Evolutionary conservation across 2,888 invertebrate species (phyloP).

Genomic region (Drymonia ruficornis): DNA sequence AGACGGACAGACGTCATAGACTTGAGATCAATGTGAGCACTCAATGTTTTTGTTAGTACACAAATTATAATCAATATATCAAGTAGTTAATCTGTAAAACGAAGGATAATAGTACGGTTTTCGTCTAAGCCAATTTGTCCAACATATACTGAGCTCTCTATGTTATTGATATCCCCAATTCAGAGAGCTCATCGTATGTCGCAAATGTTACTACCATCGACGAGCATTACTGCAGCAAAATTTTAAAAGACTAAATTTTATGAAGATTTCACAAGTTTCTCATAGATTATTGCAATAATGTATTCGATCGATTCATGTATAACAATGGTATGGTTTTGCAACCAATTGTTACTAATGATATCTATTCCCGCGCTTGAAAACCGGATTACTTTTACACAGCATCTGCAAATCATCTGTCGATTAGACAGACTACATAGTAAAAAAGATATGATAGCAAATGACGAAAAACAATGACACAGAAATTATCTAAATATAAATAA

Average conservation of each 20-base stretch:
- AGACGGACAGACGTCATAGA: slow-evolving; percentile 27
- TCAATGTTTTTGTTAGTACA: slow-evolving; percentile 31
- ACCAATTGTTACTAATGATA: slow-evolving; percentile 23
- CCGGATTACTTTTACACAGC: slow-evolving; percentile 26
- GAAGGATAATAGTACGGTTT: slow-evolving; percentile 2
- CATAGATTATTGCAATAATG: slow-evolving; percentile 28
- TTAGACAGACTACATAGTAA: background rate
- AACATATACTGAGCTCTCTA: no score
- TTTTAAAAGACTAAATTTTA: slow-evolving; percentile 11
- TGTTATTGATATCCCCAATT: no score
- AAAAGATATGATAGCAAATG: no score
- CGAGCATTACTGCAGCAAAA: slow-evolving; percentile 44
- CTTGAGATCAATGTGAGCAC: slow-evolving; percentile 25
- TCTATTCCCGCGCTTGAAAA: slow-evolving; percentile 26
- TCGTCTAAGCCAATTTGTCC: no score
- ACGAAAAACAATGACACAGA: background rate
- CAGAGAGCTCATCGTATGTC: no score
- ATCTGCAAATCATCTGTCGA: slow-evolving; percentile 10
- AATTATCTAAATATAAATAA: background rate
- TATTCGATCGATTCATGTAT: slow-evolving; percentile 38
- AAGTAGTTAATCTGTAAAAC: slow-evolving; percentile 29
- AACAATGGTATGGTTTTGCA: slow-evolving; percentile 52
- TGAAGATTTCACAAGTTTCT: slow-evolving; percentile 16
- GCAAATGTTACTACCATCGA: no score
- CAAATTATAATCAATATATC: slow-evolving; percentile 24